Evolutionary conservation across 2,797 vertebrate species (phyloP).

Genomic region (Sebastes matsubarae): DNA sequence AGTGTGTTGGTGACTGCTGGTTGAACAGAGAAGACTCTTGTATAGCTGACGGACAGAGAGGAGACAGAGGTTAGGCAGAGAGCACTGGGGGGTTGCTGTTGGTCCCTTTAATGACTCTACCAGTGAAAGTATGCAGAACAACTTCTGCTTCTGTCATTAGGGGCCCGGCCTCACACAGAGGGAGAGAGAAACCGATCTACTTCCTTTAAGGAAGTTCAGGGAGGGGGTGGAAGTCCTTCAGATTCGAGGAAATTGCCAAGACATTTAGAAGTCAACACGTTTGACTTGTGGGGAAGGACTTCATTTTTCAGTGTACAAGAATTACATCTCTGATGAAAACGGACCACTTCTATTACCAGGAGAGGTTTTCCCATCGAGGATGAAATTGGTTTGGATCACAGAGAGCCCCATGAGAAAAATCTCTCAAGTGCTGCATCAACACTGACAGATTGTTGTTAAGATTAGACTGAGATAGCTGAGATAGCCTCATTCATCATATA

Average conservation of each 20-base stretch:
- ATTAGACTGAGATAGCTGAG: background rate
- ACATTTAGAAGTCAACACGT: slow-evolving; percentile 23
- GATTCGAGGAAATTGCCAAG: slow-evolving; percentile 33
- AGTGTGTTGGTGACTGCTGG: background rate
- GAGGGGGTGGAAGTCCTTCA: background rate
- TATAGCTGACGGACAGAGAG: slow-evolving; percentile 31
- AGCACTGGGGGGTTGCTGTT: slow-evolving; percentile 36
- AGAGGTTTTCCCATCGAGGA: background rate
- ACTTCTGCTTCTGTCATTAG: slow-evolving; percentile 83
- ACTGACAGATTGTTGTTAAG: background rate
- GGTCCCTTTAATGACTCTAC: slow-evolving; percentile 72
- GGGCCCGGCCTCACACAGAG: slow-evolving; percentile 64
- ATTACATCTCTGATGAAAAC: slow-evolving; percentile 10
- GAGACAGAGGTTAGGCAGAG: slow-evolving; percentile 41
- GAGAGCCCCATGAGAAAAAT: background rate
- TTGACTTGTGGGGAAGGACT: slow-evolving; percentile 15
- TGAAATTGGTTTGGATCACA: slow-evolving; percentile 5
- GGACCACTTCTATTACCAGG: background rate
- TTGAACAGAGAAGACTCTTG: slow-evolving; percentile 8
- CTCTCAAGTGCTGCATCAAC: background rate
- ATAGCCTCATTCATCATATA: background rate
- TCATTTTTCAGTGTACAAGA: background rate
- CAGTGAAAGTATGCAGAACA: slow-evolving; percentile 79
- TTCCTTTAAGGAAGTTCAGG: slow-evolving; percentile 39
- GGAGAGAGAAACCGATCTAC: slow-evolving; percentile 32